phyloP scores from a whole-genome alignment of 1,140 invertebrate genomes.

The Whitmania pigra region DNA sequence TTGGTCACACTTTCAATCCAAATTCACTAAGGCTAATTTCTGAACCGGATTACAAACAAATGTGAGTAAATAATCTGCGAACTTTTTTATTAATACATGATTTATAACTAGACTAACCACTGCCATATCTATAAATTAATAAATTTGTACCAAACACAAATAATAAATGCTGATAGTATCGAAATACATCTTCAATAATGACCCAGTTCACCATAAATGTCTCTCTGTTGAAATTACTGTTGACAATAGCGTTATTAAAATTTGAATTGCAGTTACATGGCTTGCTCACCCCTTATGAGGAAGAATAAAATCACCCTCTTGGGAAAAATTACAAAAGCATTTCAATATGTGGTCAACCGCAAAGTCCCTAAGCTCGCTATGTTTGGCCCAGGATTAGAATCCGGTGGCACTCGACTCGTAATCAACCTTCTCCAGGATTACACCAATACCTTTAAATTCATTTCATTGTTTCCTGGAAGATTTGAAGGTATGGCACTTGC shows the following conservation, averaged over 20 bases:
- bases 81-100: not conserved
- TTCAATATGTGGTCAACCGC: not conserved
- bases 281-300: not conserved
- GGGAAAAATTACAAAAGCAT: not conserved
- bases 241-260: not conserved
- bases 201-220: not conserved
- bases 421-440: conserved; percentile 23
- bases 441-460: conserved; percentile 14
- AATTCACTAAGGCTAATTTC: not conserved
- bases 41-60: conserved; percentile 14
- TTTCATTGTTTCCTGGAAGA: conserved; percentile 23
- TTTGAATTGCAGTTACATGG: not conserved
- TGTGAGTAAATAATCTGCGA: not conserved
- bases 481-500: conserved; percentile 22
- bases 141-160: not conserved
- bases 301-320: not conserved
- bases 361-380: conserved; percentile 24
- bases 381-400: conserved; percentile 26
- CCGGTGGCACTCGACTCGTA: conserved; percentile 17
- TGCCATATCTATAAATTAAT: not conserved
- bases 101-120: not conserved
- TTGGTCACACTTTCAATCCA: conserved; percentile 12
- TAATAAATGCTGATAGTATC: not conserved
- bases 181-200: not conserved
- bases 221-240: not conserved